Evolutionary conservation across 2,888 invertebrate genomes (phyloP).

Genomic region (Tiliacea aurago): DNA sequence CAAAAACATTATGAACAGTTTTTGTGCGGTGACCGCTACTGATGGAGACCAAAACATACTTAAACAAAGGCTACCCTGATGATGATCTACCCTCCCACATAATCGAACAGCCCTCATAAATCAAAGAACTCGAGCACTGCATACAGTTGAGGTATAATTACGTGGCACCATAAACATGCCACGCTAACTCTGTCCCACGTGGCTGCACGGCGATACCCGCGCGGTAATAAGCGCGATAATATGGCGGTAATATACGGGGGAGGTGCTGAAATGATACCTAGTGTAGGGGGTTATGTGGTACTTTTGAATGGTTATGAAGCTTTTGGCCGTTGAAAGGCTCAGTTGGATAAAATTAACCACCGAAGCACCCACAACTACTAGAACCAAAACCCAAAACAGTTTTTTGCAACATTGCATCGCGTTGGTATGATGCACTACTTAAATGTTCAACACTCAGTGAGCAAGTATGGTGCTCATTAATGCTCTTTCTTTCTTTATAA

Average conservation of each 20-base stretch:
- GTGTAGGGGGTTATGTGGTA: constrained; percentile 19
- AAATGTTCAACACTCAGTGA: too few relatives aligned
- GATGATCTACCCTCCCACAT: constrained; percentile 31
- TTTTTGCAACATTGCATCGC: too few relatives aligned
- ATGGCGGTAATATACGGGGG: constrained; percentile 44
- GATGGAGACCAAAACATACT: background rate
- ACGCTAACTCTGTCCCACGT: constrained; percentile 62
- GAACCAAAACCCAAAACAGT: too few relatives aligned
- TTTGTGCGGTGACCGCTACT: background rate
- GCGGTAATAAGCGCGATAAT: constrained; percentile 61
- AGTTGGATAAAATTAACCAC: background rate
- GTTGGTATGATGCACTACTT: too few relatives aligned
- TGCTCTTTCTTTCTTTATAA: too few relatives aligned
- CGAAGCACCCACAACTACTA: too few relatives aligned
- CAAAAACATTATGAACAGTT: too few relatives aligned
- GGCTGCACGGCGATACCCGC: constrained; percentile 55
- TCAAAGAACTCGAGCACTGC: constrained; percentile 37
- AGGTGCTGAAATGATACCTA: constrained; percentile 46
- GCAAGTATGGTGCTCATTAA: too few relatives aligned
- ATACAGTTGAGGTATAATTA: constrained; percentile 63
- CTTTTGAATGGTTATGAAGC: constrained; percentile 17
- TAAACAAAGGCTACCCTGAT: constrained; percentile 3
- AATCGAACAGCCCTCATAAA: constrained; percentile 51
- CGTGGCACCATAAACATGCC: constrained; percentile 62
- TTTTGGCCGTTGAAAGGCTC: background rate